Evolutionary conservation across 2,888 invertebrate genomes (phyloP), one percentile per base, ranked within the genome.

Genomic region (Antitype chi): DNA sequence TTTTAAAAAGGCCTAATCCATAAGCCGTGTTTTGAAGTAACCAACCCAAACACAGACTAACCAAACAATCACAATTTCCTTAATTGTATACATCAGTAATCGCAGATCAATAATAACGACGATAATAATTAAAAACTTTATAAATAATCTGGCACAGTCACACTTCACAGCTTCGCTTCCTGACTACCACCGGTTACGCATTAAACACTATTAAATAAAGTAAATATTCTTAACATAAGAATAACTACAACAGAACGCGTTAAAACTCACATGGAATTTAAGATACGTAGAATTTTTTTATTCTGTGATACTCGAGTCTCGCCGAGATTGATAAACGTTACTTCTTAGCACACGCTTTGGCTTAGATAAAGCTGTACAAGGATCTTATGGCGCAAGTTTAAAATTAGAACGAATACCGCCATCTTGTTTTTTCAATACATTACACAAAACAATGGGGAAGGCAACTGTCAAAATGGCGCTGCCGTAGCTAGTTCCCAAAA

Each of bases 171-270:
- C 90, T 82, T 72, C 79, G 55, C 85, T 67, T 72, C 59, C 79
- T 64, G 59, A 68, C 92, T 91, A 91, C 90, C 87, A 91, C 91
- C 91, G 89, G 87, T 90, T 90, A 92, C 91, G 88, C 91, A 82
- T 87, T 88, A 89, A 85, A 90, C 87, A 90, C 90, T 92, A 92
- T 90, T 90, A 90, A 93, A 93, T 91, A 92, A 93, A 90, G 92
- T 91, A 91, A 93, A 94, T 95, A 95, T 95, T 94, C 95, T 95
- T 95, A 95, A 96, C 95, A 94, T 95, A 95, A 95, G 95, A 95
- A 95, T 95, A 95, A 94, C 94, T 95, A 94, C 92, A 95, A 94
- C 91, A 93, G 64, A 82, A 74, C 62, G 70, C 52, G 70, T 74
- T 67, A 72, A 87, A 91, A 89, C 90, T 93, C 92, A 91, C 91